Percentiles rank a stretch among this genome's conserved stretches.
Conservation (phyloP, 1,140 invertebrate species). For the Rhyacophila brunnea region DNA sequence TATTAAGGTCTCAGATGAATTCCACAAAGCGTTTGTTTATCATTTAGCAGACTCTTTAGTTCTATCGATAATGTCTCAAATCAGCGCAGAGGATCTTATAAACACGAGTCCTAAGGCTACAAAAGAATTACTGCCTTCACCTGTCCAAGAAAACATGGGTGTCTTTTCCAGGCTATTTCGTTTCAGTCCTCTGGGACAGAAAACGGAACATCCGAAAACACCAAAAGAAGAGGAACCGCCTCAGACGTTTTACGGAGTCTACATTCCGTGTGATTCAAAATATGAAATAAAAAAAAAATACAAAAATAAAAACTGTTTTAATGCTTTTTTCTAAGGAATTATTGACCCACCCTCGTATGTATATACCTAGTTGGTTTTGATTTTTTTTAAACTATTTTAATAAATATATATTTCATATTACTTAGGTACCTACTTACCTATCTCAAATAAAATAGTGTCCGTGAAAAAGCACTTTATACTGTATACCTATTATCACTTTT, state of each 20-base stretch:
- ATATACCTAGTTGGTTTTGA: too few species aligned
- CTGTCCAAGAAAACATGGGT: constrained; percentile 22
- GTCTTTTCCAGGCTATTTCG: constrained; percentile 25
- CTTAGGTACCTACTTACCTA: too few species aligned
- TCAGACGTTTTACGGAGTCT: constrained; percentile 50
- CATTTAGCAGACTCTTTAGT: constrained; percentile 1
- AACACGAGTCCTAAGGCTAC: background rate
- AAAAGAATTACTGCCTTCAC: constrained; percentile 2
- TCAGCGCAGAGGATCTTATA: constrained; percentile 2
- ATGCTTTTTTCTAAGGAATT: too few species aligned
- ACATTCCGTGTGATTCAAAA: constrained; percentile 53
- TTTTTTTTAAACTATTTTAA: too few species aligned
- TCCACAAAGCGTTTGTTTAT: constrained; percentile 20
- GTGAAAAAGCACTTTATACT: too few species aligned
- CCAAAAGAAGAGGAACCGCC: constrained; percentile 38
- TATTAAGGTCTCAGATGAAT: constrained; percentile 11
- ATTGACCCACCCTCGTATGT: too few species aligned
- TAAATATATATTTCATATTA: too few species aligned
- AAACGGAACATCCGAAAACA: constrained; percentile 14
- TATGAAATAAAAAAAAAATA: too few species aligned
- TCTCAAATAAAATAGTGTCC: too few species aligned
- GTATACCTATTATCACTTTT: too few species aligned
- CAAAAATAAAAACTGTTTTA: too few species aligned
- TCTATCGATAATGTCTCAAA: constrained; percentile 15
- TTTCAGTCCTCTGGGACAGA: constrained; percentile 26